A percentile compares a stretch with the other conserved stretches of the same genome.
These are phyloP conservation scores for Aphelenchoides bicaudatus DNA, from an alignment of 2,888 invertebrate species.

Conservation along the genomic window DNA sequence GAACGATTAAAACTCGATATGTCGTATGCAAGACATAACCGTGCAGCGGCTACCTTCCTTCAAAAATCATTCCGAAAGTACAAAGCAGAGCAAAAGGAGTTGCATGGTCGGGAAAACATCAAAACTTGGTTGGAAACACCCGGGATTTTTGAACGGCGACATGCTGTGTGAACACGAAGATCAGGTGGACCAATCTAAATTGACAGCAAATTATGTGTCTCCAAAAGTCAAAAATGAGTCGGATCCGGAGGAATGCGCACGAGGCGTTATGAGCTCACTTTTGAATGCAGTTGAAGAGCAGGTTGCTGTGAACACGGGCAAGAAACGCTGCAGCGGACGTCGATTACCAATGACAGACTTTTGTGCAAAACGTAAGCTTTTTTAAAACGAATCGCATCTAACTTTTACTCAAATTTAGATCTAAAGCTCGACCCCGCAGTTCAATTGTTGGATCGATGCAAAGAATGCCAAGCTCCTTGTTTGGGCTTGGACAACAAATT, in stretches of 20 bases:
- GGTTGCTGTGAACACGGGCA: background rate
- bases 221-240: too few species aligned
- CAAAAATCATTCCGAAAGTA: background rate
- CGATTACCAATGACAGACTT: slow-evolving; percentile 15
- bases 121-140: slow-evolving; percentile 4
- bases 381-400: background rate
- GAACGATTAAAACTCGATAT: slow-evolving; percentile 3
- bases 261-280: background rate
- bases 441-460: slow-evolving; percentile 8
- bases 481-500: background rate
- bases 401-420: slow-evolving; percentile 9
- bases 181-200: too few species aligned
- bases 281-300: slow-evolving; percentile 8
- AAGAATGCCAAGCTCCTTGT: background rate
- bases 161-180: background rate
- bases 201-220: too few species aligned
- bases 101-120: background rate
- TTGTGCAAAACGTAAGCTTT: slow-evolving; percentile 15
- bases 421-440: background rate
- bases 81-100: background rate
- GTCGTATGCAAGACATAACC: slow-evolving; percentile 1
- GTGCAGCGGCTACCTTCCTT: background rate
- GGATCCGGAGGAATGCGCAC: too few species aligned
- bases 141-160: background rate
- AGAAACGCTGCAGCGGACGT: background rate